Base-by-base conservation (phyloP, 2,888 invertebrate genomes). In the Xylota sylvarum region DNA sequence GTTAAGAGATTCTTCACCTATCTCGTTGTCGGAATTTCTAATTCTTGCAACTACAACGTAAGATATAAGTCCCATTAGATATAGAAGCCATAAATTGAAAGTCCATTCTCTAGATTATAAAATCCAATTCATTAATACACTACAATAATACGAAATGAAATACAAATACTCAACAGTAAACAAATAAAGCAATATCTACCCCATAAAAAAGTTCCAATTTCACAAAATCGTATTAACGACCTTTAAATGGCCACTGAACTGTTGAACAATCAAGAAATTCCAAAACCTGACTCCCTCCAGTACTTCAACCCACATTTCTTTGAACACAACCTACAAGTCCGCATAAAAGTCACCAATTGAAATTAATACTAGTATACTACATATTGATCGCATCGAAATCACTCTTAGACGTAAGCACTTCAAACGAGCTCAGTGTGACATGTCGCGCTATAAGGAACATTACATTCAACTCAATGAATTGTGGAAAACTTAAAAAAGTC, bases 261-360 rank as follows among this genome's bases (percentile, higher is more conserved):
- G 37, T 65, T 27, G 35, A 73, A 32, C 43, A 0, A 5, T 27
- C 10, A 40, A 48, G 37, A 67, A 37, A 56, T 73, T 70, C 69
- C 46, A 62, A 37, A 37, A 72, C 43, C 37, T 14, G 9, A 46
- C 65, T 72, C 43, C 70, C 52, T 67, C 52, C 52, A 64, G 55
- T 83, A 64, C 40, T 69, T 67, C 60, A 72, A 60, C 58, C 65
- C 67, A 84, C 62, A 78, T 84, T 84, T 56, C 23, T 30, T 19
- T 50, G 19, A 40, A 17, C 19, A 43, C 23, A 30, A 64, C 27
- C 32, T 32, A 64, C 52, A 55, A 62, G 27, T 40, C 30, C 9
- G 35, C 23, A 23, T 46, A 23, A 56, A 35, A 55, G 30, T 5
- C n/a, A 43, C 50, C n/a, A 72, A 48, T 72, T 83, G 72, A 83